Evolutionary conservation across 2,888 invertebrate species (phyloP).

Genomic region (Cynaeus angustus): DNA sequence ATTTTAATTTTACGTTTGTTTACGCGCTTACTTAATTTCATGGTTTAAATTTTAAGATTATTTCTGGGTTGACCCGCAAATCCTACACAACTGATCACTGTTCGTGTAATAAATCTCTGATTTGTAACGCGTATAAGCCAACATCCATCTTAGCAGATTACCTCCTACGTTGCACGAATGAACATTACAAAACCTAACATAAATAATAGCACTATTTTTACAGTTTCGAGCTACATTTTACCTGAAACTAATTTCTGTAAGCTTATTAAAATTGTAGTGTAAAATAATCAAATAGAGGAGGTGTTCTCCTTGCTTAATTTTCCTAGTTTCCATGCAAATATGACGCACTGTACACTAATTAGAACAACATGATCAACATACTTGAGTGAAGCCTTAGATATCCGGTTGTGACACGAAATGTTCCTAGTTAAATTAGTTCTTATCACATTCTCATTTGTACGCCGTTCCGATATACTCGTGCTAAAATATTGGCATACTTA

Average conservation of each 20-base stretch:
- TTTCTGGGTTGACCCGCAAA: constrained; percentile 28
- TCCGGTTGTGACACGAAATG: constrained; percentile 41
- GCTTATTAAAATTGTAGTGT: constrained; percentile 38
- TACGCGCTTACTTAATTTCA: not conserved
- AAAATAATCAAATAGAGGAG: constrained; percentile 32
- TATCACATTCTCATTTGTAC: constrained; percentile 35
- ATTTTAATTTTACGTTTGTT: constrained; percentile 6
- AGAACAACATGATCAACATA: constrained; percentile 42
- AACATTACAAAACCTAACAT: constrained; percentile 48
- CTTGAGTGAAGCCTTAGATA: constrained; percentile 36
- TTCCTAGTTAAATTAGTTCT: constrained; percentile 43
- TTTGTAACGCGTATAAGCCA: constrained; percentile 51
- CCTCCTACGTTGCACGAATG: constrained; percentile 47
- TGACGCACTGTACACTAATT: constrained; percentile 40
- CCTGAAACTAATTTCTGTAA: constrained; percentile 36
- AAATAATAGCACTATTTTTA: constrained; percentile 45
- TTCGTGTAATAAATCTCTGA: constrained; percentile 51
- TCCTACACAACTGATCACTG: constrained; percentile 47
- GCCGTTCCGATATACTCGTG: constrained; percentile 30
- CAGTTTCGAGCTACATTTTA: constrained; percentile 19
- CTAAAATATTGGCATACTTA: constrained; percentile 25
- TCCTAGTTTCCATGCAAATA: constrained; percentile 38
- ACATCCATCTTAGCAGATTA: constrained; percentile 52
- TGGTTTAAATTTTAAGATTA: constrained; percentile 28
- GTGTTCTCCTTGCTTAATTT: constrained; percentile 40